A percentile compares a stretch with the other conserved stretches of the same genome.
Evolutionary conservation across 2,797 vertebrate genomes (phyloP).

Genomic region (Pseudomugil tenellus): DNA sequence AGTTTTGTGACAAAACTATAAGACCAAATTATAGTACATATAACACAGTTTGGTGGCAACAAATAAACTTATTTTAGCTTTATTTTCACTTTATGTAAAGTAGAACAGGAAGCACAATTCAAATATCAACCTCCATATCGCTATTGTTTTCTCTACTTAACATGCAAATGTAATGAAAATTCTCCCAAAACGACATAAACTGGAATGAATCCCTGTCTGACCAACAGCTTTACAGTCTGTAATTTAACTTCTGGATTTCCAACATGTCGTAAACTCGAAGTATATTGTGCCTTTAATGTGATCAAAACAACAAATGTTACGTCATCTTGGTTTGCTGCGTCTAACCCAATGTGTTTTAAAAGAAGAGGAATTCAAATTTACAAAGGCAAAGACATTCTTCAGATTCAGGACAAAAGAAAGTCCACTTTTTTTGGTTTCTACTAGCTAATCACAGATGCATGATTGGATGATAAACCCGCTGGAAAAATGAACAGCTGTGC

Average conservation of each 20-base stretch:
- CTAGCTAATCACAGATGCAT: constrained; percentile 16
- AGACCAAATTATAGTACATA: constrained; percentile 1
- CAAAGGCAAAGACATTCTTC: constrained; percentile 1
- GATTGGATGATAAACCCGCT: background rate
- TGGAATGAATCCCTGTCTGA: background rate
- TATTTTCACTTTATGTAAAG: background rate
- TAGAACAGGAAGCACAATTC: too few species aligned
- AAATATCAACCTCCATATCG: background rate
- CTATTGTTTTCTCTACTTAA: background rate
- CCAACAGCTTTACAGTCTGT: background rate
- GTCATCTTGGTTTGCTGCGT: background rate
- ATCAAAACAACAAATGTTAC: background rate
- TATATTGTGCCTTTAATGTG: too few species aligned
- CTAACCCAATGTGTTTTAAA: background rate
- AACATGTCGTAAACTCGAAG: too few species aligned
- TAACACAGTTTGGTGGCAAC: background rate
- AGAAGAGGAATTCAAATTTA: background rate
- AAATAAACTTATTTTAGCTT: background rate
- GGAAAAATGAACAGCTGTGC: constrained; percentile 17
- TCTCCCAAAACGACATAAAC: background rate
- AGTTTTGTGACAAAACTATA: constrained; percentile 27
- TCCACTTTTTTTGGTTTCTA: constrained; percentile 1
- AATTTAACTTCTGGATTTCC: too few species aligned
- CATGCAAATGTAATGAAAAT: background rate
- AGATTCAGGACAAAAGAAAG: background rate